phyloP scores from a whole-genome alignment of 2,797 vertebrate species.

The Choloepus didactylus region DNA sequence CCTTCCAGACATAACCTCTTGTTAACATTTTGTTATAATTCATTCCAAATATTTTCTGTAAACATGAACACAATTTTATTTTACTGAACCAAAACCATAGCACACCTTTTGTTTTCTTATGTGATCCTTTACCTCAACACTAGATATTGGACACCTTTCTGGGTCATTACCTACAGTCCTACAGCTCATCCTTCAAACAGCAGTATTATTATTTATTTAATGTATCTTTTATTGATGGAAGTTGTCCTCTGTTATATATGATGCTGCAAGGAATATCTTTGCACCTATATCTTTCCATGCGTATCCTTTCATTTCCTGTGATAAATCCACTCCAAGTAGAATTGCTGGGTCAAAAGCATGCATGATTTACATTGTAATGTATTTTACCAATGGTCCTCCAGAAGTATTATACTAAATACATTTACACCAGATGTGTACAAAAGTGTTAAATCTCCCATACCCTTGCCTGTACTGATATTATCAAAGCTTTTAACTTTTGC shows the following conservation, averaged over 20 bases:
- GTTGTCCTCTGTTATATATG: background rate
- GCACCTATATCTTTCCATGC: background rate
- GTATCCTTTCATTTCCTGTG: background rate
- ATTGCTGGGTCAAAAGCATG: background rate
- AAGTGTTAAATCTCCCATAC: background rate
- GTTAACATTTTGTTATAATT: background rate
- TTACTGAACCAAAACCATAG: background rate
- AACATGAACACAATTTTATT: background rate
- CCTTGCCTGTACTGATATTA: background rate
- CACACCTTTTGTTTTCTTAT: background rate
- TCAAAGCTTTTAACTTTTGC: background rate
- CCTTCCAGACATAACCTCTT: background rate
- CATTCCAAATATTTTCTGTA: constrained; percentile 9
- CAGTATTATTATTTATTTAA: background rate
- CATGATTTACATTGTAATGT: background rate
- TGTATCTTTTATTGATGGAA: background rate
- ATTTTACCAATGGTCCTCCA: background rate
- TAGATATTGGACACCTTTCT: background rate
- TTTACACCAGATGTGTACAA: background rate
- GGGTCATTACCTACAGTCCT: background rate
- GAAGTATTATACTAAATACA: background rate
- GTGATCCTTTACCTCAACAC: background rate
- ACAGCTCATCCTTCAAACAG: background rate
- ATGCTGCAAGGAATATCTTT: background rate
- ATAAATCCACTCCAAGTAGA: background rate